A percentile compares a stretch with the other conserved stretches of the same genome.
Conservation (phyloP, 2,888 invertebrate species). For the Schrankia costaestrigalis region DNA sequence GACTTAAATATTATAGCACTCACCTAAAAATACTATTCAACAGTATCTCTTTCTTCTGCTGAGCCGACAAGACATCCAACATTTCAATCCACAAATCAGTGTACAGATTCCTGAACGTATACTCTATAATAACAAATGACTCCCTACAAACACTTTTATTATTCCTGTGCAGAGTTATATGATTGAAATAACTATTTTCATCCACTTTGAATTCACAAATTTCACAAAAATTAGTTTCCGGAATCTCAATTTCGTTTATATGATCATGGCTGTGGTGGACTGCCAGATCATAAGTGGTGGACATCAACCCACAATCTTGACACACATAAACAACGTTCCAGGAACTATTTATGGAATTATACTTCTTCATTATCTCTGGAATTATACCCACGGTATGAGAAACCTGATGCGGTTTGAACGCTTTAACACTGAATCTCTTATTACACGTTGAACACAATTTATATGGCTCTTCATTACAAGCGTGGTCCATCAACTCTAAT, state of each 20-base stretch:
- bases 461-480: slow-evolving; percentile 22
- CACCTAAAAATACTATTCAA: slow-evolving; percentile 27
- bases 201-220: slow-evolving; percentile 48
- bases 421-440: slow-evolving; percentile 32
- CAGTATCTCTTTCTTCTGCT: too few relatives aligned
- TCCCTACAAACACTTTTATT: slow-evolving; percentile 19
- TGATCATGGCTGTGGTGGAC: slow-evolving; percentile 56
- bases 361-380: slow-evolving; percentile 45
- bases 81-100: too few relatives aligned
- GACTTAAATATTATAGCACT: too few relatives aligned
- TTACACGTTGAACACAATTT: slow-evolving; percentile 35
- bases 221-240: slow-evolving; percentile 34
- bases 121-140: slow-evolving; percentile 31
- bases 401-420: slow-evolving; percentile 41
- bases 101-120: too few relatives aligned
- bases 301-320: slow-evolving; percentile 36
- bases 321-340: slow-evolving; percentile 58
- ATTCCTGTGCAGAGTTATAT: slow-evolving; percentile 38
- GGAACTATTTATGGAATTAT: slow-evolving; percentile 39
- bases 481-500: slow-evolving; percentile 9
- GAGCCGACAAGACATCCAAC: too few relatives aligned
- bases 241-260: slow-evolving; percentile 25
- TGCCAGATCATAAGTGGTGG: slow-evolving; percentile 46
- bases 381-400: too few relatives aligned
- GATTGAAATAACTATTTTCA: slow-evolving; percentile 33